phyloP scores from a whole-genome alignment of 2,888 invertebrate species.

The Trichacis sp. region DNA sequence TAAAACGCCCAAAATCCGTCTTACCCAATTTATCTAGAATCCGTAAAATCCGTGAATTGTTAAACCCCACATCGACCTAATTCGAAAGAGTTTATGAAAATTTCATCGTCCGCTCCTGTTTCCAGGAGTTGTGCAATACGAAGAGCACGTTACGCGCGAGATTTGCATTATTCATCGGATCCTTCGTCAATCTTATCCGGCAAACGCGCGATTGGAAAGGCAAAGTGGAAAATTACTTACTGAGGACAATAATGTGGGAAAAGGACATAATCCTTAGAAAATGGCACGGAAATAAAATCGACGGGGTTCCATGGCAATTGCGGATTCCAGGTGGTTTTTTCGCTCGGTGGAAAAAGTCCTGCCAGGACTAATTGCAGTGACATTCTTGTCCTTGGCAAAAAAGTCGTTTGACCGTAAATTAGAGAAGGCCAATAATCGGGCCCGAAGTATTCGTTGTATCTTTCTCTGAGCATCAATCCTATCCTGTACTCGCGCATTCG shows the following conservation, averaged over 20 bases:
- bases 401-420: constrained; percentile 68
- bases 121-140: background rate
- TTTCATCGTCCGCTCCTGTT: too few species aligned
- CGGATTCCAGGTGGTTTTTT: constrained; percentile 66
- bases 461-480: constrained; percentile 58
- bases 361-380: constrained; percentile 71
- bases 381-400: constrained; percentile 72
- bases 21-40: too few species aligned
- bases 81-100: too few species aligned
- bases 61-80: too few species aligned
- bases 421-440: constrained; percentile 56
- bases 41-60: too few species aligned
- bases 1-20: too few species aligned
- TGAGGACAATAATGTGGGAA: constrained; percentile 57
- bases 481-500: constrained; percentile 62
- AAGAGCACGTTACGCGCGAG: background rate
- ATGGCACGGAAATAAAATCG: constrained; percentile 70
- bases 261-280: constrained; percentile 60
- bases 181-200: too few species aligned
- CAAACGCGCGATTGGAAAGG: too few species aligned
- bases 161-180: background rate
- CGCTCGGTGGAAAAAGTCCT: constrained; percentile 70
- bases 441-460: constrained; percentile 59
- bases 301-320: constrained; percentile 72
- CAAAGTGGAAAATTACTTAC: constrained; percentile 49